Percentiles rank a stretch among this genome's conserved stretches.
Evolutionary conservation across 2,113 vertebrate genomes (phyloP).

Genomic region (Bambusicola thoracicus): DNA sequence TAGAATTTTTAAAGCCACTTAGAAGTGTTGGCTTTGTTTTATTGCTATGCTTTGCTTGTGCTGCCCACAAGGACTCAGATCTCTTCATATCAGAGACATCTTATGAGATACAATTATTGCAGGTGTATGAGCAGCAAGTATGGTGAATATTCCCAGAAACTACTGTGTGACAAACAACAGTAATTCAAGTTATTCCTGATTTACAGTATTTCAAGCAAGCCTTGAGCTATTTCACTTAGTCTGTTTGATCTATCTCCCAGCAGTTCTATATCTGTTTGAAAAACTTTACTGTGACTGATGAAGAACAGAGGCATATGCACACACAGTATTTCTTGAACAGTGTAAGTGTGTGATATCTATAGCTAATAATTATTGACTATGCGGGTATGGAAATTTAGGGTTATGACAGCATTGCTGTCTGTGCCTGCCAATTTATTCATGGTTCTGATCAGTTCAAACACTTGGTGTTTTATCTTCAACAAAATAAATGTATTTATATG

Average conservation of each 20-base stretch:
- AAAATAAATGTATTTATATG: background rate
- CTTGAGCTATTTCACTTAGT: background rate
- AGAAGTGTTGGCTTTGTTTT: background rate
- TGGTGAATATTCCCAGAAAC: background rate
- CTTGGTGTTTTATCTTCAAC: background rate
- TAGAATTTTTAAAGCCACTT: background rate
- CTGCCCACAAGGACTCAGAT: background rate
- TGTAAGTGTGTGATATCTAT: background rate
- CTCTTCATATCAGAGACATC: background rate
- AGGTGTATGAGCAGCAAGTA: background rate
- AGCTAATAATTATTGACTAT: background rate
- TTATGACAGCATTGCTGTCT: background rate
- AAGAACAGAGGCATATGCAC: background rate
- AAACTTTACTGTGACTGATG: background rate
- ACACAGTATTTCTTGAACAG: background rate
- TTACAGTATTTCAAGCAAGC: background rate
- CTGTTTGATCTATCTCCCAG: background rate
- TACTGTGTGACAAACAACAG: background rate
- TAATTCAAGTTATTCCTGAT: background rate
- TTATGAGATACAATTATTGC: background rate
- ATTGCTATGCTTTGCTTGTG: background rate
- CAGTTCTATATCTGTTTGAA: background rate
- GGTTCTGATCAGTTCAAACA: background rate
- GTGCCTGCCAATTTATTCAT: background rate
- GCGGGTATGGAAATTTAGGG: background rate